A percentile compares a stretch with the other conserved stretches of the same genome.
phyloP scores from a whole-genome alignment of 2,797 vertebrate genomes.

The Poeciliopsis paucimaculata region DNA sequence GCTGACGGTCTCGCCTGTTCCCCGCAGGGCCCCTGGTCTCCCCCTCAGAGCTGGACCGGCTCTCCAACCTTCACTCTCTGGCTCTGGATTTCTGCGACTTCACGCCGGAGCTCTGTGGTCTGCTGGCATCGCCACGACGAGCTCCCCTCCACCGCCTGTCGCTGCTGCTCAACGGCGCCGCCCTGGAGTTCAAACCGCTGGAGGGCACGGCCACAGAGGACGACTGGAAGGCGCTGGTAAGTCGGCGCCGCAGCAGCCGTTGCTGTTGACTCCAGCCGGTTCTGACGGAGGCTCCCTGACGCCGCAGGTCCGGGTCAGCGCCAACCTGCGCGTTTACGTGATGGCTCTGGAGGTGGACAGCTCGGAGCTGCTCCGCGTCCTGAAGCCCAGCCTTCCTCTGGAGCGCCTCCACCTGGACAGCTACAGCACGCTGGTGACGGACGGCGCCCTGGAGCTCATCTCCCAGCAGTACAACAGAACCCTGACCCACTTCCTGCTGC shows the following conservation, averaged over 20 bases:
- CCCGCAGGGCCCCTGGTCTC: conserved; percentile 85
- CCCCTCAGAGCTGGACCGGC: conserved; percentile 89
- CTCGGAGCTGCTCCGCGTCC: conserved; percentile 92
- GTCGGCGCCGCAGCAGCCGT: not conserved
- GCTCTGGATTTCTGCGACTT: conserved; percentile 97
- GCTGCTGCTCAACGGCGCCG: conserved; percentile 91
- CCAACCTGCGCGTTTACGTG: conserved; percentile 94
- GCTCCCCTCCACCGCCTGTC: conserved; percentile 95
- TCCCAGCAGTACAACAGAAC: conserved; percentile 97
- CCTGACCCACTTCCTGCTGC: conserved; percentile 95
- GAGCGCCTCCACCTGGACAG: conserved; percentile 98
- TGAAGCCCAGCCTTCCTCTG: conserved; percentile 96
- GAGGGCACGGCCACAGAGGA: conserved; percentile 92
- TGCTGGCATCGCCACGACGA: conserved; percentile 89
- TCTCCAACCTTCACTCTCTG: conserved; percentile 89
- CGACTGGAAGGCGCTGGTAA: conserved; percentile 93
- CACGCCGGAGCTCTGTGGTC: conserved; percentile 91
- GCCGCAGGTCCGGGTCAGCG: conserved; percentile 84
- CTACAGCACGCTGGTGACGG: conserved; percentile 91
- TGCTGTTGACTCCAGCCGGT: not conserved
- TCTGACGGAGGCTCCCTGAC: not conserved
- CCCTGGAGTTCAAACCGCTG: conserved; percentile 91
- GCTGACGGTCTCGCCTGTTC: not conserved
- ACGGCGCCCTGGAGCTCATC: conserved; percentile 94
- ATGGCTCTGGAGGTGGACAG: conserved; percentile 96